phyloP scores from a whole-genome alignment of 2,797 vertebrate species.

The Eulemur mongoz region DNA sequence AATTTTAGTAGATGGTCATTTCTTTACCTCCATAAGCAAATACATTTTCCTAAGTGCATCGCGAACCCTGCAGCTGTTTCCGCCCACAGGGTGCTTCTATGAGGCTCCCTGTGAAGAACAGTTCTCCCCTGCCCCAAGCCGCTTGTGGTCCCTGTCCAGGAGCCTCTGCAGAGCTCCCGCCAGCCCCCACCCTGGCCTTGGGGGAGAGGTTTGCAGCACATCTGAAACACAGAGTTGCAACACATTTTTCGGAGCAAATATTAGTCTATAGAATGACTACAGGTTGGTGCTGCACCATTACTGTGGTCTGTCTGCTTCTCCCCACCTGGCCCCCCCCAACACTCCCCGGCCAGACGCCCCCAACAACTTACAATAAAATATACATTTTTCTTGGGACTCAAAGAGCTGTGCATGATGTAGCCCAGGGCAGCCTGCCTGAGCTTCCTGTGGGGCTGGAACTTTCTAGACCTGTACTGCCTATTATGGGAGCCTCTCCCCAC shows the following conservation, averaged over 20 bases:
- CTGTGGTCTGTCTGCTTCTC: neutral
- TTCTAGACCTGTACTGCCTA: neutral
- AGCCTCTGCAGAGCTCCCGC: neutral
- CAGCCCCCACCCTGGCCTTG: neutral
- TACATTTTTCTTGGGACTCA: neutral
- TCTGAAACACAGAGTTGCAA: neutral
- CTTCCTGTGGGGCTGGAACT: neutral
- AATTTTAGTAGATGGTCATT: neutral
- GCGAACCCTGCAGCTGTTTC: neutral
- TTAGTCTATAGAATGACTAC: accelerated
- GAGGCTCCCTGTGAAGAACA: too few species aligned
- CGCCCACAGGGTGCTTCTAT: too few species aligned
- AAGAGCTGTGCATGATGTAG: too few species aligned
- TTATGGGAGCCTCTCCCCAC: too few species aligned
- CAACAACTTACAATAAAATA: neutral
- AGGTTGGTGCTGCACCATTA: accelerated
- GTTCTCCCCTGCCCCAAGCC: neutral
- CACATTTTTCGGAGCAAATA: neutral
- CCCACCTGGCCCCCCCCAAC: accelerated
- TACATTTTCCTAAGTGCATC: neutral
- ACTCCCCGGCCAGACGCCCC: neutral
- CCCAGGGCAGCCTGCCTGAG: too few species aligned
- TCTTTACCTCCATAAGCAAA: neutral
- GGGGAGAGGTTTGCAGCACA: neutral
- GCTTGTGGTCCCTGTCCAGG: too few species aligned